Evolutionary conservation across 1,140 invertebrate species (phyloP), one percentile per base, ranked within the genome.

Genomic region (Archegozetes longisetosus): DNA sequence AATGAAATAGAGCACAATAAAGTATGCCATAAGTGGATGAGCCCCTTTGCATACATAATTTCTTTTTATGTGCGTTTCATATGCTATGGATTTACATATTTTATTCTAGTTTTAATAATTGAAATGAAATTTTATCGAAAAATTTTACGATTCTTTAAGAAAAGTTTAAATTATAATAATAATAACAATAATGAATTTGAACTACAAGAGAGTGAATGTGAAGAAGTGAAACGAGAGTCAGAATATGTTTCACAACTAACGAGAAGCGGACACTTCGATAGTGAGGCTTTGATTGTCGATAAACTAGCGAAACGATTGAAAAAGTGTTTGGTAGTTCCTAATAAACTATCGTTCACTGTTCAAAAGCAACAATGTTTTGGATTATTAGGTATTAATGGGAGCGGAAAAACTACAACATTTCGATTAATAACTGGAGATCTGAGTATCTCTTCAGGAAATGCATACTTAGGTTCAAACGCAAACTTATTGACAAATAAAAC

Each of bases 261-360:
- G 23, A 3, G n/a, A n/a, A n/a, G 26, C 24, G 53, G 2, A 20
- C 13, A 13, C 46, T 13, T 47, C 46, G n/a, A 20, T n/a, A 20
- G n/a, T n/a, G 53, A 55, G 9, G 23, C 28, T 12, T 17, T 55
- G 6, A 55, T 26, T 4, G 53, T 55, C 9, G 6, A 26, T 9
- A 62, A 61, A n/a, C 12, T 63, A 48, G 9, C 58, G 9, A 62
- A 27, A 22, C 6, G 23, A 23, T 61, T 55, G 22, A 23, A 26
- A 17, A 17, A 49, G n/a, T n/a, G n/a, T 6, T 9, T 28, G 20
- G 53, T 50, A 9, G 63, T 55, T 0, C 20, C 28, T 20, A 77
- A 84, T 64, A 78, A 82, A 65, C 68, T 88, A 0, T 82, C 78
- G 68, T 77, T 88, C 55, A 79, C 71, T 4, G 75, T 79, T 14